Conservation (phyloP, 2,113 vertebrate species). For the Cyanistes caeruleus region DNA sequence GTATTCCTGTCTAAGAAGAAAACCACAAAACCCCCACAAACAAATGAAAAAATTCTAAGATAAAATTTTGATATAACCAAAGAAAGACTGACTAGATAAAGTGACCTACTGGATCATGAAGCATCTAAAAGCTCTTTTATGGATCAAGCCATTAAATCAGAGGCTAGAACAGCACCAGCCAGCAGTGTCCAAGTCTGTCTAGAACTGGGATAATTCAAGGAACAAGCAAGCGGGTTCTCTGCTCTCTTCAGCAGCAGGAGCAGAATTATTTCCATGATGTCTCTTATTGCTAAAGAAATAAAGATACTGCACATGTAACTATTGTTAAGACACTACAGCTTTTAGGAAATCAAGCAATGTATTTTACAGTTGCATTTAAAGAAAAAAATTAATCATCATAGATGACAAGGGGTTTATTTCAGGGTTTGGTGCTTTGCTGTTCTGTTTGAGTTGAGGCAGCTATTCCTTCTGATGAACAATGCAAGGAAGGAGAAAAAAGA, state of each 20-base stretch:
- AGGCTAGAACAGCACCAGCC: background rate
- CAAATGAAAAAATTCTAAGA: background rate
- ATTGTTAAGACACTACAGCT: background rate
- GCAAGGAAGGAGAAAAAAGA: background rate
- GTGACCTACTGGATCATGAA: background rate
- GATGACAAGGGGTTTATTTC: fast-evolving
- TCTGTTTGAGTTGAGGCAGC: background rate
- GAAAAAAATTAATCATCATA: background rate
- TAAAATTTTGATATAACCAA: background rate
- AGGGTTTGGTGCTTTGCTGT: background rate
- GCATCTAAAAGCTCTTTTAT: background rate
- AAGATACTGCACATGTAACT: background rate
- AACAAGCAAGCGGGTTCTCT: background rate
- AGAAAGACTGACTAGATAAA: background rate
- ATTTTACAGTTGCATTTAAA: background rate
- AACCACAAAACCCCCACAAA: background rate
- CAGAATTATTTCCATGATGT: background rate
- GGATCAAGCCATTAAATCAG: background rate
- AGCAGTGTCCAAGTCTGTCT: background rate
- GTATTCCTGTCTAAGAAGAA: background rate
- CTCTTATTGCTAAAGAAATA: background rate
- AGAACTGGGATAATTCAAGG: background rate
- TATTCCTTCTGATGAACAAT: background rate
- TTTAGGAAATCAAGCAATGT: background rate
- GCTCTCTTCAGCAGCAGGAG: background rate